These are phyloP conservation scores for Chelmon rostratus DNA, from an alignment of 2,797 vertebrate species.

Conservation along the genomic window DNA sequence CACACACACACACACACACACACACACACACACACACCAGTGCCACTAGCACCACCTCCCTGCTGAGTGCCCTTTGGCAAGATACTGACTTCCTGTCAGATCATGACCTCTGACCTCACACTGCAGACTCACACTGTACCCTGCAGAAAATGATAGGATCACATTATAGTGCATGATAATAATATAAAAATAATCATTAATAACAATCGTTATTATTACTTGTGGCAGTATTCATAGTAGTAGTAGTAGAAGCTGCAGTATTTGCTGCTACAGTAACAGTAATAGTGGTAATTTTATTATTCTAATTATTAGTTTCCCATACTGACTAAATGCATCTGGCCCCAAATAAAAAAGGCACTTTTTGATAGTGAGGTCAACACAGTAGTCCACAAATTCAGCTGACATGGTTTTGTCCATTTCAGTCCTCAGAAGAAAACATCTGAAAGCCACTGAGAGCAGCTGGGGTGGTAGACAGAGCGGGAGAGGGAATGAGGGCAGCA, in stretches of 20 bases:
- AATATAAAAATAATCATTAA: neutral
- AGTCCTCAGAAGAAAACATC: slow-evolving; percentile 11
- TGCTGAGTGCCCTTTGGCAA: slow-evolving; percentile 43
- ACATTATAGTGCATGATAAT: neutral
- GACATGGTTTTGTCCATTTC: slow-evolving; percentile 5
- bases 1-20: neutral
- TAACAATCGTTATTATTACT: too few relatives aligned
- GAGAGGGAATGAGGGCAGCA: slow-evolving; percentile 33
- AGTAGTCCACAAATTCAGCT: neutral
- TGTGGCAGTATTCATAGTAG: neutral
- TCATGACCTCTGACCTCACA: slow-evolving; percentile 27
- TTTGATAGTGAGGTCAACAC: neutral
- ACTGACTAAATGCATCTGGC: neutral
- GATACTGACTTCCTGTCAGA: slow-evolving; percentile 38
- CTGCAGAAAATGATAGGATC: slow-evolving; percentile 4
- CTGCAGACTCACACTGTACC: neutral
- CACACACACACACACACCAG: slow-evolving; percentile 11
- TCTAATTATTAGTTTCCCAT: neutral
- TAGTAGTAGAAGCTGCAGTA: neutral
- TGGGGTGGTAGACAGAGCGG: slow-evolving; percentile 14
- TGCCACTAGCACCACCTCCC: slow-evolving; percentile 41
- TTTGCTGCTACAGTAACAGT: neutral
- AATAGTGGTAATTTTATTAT: neutral
- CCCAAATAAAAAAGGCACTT: neutral
- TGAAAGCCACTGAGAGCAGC: slow-evolving; percentile 16